Evolutionary conservation across 2,888 invertebrate genomes (phyloP).

Genomic region (Papilio gigon): DNA sequence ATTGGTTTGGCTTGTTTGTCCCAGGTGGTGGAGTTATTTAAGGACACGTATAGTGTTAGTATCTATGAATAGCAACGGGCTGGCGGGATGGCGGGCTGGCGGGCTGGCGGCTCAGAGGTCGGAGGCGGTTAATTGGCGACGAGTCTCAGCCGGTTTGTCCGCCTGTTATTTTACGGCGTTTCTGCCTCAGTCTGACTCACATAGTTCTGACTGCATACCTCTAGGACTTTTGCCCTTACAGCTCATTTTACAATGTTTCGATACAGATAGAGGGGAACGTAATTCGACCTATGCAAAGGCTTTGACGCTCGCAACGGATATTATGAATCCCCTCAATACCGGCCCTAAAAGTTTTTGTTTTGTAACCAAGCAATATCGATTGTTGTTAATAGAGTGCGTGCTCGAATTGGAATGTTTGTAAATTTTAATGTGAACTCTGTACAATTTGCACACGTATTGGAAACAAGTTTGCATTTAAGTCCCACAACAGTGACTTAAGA

Average conservation of each 20-base stretch:
- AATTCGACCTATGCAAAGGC: conserved; percentile 44
- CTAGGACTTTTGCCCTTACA: conserved; percentile 26
- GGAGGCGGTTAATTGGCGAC: conserved; percentile 79
- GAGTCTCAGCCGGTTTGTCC: conserved; percentile 71
- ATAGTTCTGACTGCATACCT: conserved; percentile 42
- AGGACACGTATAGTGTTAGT: conserved; percentile 49
- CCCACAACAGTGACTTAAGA: conserved; percentile 17
- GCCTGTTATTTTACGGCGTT: conserved; percentile 73
- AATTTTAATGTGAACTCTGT: conserved; percentile 45
- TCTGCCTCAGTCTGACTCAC: conserved; percentile 54
- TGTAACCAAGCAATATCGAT: conserved; percentile 78
- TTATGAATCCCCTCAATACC: conserved; percentile 67
- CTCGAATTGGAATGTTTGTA: conserved; percentile 43
- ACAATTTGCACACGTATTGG: background rate
- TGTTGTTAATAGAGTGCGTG: conserved; percentile 39
- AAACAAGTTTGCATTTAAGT: background rate
- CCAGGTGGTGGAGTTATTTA: conserved; percentile 29
- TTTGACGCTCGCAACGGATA: conserved; percentile 72
- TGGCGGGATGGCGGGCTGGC: conserved; percentile 47
- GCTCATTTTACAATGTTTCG: conserved; percentile 22
- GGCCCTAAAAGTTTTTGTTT: conserved; percentile 64
- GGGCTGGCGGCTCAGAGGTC: conserved; percentile 68
- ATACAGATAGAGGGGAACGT: conserved; percentile 20
- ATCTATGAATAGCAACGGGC: conserved; percentile 69
- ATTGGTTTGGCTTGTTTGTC: background rate